Conservation (phyloP, 2,797 vertebrate species). For the Esox lucius region DNA sequence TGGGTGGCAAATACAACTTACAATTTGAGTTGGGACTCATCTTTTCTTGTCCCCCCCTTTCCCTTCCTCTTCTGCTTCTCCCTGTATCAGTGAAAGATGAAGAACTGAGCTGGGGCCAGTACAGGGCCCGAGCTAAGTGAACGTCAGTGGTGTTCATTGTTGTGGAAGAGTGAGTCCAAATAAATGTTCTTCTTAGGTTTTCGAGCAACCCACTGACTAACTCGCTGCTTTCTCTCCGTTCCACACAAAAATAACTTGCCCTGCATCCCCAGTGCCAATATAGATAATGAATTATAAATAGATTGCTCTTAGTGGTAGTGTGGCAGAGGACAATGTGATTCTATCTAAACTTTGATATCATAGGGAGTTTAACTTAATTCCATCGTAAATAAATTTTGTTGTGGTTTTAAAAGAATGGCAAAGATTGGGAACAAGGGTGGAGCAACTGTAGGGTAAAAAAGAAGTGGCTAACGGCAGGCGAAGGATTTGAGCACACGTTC, state of each 20-base stretch:
- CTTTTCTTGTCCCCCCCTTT: not conserved
- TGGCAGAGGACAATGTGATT: not conserved
- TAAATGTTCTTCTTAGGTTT: not conserved
- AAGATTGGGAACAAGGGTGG: too few species aligned
- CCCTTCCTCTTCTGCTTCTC: not conserved
- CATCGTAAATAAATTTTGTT: too few species aligned
- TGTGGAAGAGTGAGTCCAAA: conserved; percentile 5
- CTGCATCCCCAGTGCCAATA: not conserved
- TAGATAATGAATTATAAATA: conserved; percentile 5
- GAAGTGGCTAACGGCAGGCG: too few species aligned
- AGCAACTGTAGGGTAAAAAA: too few species aligned
- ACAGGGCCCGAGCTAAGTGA: not conserved
- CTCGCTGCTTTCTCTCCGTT: not conserved
- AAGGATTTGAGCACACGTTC: too few species aligned
- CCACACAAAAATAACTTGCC: conserved; percentile 6
- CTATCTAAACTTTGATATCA: not conserved
- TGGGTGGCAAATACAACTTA: not conserved
- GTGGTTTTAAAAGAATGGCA: too few species aligned
- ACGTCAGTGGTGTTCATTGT: not conserved
- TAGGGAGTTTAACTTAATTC: too few species aligned
- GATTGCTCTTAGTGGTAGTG: not conserved
- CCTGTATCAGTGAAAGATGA: not conserved
- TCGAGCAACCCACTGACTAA: not conserved
- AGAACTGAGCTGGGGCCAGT: not conserved
- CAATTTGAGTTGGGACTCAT: not conserved